Conservation (phyloP, 2,113 vertebrate species). For the Rhipidura dahli region DNA sequence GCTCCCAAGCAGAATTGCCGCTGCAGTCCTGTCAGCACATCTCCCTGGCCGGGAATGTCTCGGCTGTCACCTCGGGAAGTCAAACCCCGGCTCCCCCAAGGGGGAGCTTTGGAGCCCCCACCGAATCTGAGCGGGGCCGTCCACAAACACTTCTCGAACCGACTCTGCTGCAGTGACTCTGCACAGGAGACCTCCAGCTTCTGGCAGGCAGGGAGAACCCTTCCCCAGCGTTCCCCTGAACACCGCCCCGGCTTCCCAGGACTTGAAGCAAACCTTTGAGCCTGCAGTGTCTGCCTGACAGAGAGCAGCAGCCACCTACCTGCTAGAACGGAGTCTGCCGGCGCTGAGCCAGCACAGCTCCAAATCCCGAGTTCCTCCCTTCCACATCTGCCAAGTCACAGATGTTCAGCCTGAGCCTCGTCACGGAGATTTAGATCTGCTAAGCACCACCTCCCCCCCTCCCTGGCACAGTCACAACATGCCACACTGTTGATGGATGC, state of each 20-base stretch:
- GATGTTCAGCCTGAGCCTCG: not conserved
- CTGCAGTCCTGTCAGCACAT: not conserved
- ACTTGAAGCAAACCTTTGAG: not conserved
- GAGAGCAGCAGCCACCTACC: not conserved
- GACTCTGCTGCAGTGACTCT: not conserved
- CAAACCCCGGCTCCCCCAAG: not conserved
- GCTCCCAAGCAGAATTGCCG: not conserved
- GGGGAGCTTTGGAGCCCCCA: not conserved
- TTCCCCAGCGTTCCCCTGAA: too few relatives aligned
- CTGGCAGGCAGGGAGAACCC: not conserved
- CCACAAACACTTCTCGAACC: not conserved
- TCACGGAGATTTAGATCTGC: not conserved
- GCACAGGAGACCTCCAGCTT: not conserved
- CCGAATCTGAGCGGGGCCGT: not conserved
- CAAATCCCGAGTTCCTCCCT: not conserved
- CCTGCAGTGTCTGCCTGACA: not conserved
- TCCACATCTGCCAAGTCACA: not conserved
- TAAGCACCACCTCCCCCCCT: not conserved
- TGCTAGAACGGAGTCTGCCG: not conserved
- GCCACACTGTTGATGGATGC: not conserved
- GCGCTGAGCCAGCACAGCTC: not conserved
- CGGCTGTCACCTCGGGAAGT: not conserved
- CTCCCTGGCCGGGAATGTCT: not conserved
- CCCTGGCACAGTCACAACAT: not conserved
- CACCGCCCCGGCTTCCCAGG: not conserved